Base-by-base conservation (phyloP, 2,888 invertebrate species). In the Torymus aiolomorphi region DNA sequence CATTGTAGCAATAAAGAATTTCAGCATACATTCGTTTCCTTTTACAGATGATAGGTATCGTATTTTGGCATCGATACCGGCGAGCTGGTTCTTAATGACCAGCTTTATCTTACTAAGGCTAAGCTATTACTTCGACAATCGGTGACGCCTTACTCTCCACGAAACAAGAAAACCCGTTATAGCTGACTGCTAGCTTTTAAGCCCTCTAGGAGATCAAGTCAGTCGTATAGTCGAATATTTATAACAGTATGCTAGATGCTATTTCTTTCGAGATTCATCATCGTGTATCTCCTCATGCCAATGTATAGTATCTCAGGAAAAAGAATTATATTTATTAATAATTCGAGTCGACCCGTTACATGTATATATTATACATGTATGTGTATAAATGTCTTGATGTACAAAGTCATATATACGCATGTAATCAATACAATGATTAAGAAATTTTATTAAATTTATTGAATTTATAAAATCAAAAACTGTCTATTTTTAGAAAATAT, bases 61-160 rank as follows among this genome's bases (percentile, higher is more conserved):
- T 82, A 92, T 96, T 78, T 91, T 97, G 81, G 93, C 96, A 3
- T 96, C 97, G 62, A 93, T 97, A 85, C 96, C 97, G 24, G 94
- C 94, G 5, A 94, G 95, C 82, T 90, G 96, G 86, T 97, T 94
- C 87, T 85, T 96, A 63, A 93, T 96, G 87, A 92, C 93, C 75
- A 95, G 94, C 86, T 96, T 97, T 76, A 80, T 89, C 52, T 85
- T 90, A 62, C 83, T 90, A 56, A 87, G 86, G 84, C 84, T 90
- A 83, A 90, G 90, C 83, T 83, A 86, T 70, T 87, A 87, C 72
- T 83, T 88, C 49, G 82, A 85, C 81, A 87, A 84, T 75, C 89
- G 89, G 88, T 90, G 90, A 90, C 89, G 83, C n/a, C 62, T 74
- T 75, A 73, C 56, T 56, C 8, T 73, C 65, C 54, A n/a, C 59